These are phyloP conservation scores for Villa cingulata DNA, from an alignment of 2,888 invertebrate species.

Conservation along the genomic window DNA sequence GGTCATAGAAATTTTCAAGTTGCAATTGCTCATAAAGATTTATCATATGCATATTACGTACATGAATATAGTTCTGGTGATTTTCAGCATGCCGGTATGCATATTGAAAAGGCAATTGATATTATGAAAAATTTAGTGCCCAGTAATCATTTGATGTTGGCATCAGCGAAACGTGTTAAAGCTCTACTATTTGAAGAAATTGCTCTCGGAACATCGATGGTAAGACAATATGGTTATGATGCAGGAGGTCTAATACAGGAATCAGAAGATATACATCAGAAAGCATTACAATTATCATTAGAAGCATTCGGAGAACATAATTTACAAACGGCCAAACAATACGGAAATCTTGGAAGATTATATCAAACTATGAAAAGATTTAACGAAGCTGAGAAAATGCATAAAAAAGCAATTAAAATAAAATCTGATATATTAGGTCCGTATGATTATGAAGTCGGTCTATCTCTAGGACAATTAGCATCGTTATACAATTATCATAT, in stretches of 20 bases:
- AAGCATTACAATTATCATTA: constrained; percentile 64
- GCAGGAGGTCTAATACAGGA: constrained; percentile 49
- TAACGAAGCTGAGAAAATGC: constrained; percentile 82
- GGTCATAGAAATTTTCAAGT: constrained; percentile 75
- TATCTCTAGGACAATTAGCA: constrained; percentile 85
- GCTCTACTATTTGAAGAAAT: constrained; percentile 88
- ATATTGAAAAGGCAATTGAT: constrained; percentile 68
- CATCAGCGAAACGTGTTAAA: constrained; percentile 82
- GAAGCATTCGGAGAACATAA: constrained; percentile 83
- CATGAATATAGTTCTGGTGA: constrained; percentile 81
- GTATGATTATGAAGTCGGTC: constrained; percentile 81
- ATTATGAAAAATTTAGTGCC: constrained; percentile 72
- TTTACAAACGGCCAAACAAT: constrained; percentile 91
- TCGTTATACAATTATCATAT: constrained; percentile 93
- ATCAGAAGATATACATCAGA: constrained; percentile 72
- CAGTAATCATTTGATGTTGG: constrained; percentile 67
- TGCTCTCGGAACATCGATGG: constrained; percentile 64
- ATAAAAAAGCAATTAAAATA: constrained; percentile 80
- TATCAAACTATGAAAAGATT: constrained; percentile 89
- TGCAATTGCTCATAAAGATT: constrained; percentile 80
- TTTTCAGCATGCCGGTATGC: constrained; percentile 67
- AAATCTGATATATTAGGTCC: constrained; percentile 75
- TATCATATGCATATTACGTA: constrained; percentile 86
- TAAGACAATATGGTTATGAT: constrained; percentile 38
- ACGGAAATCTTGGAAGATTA: constrained; percentile 84